Base-by-base conservation (phyloP, 2,113 vertebrate species). In the Phaethon lepturus region DNA sequence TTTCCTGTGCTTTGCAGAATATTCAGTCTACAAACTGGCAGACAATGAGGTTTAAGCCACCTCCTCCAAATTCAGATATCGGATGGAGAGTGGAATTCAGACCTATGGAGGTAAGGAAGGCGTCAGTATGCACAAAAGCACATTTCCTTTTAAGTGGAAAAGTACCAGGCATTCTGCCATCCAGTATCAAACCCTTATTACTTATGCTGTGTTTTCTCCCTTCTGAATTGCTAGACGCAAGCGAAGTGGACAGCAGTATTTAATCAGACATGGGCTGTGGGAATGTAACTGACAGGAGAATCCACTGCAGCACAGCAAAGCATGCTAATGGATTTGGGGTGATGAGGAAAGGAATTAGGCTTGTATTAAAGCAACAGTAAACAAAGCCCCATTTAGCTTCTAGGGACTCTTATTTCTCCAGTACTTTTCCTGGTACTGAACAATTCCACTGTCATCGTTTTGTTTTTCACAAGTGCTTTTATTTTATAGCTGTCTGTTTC, bases 1-100 rank as follows among this genome's bases (percentile, higher is more conserved):
- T 96, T 92, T 93, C 52, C 17, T 90, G 90, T 96, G 71, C 91
- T 47, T 98, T 98, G 38, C 73, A 99, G 99, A 99, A 99, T 96
- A 98, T 99, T 95, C 99, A 99, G 91, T 99, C 99, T 52, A 99
- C 99, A 94, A 99, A 99, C 94, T 99, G 99, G 99, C 99, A 99
- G 98, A 99, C 99, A 3, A 99, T 99, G 99, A 98, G 99, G 97
- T 99, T 99, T 96, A 99, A 99, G 94, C 99, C 99, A 19, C 99
- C 99, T 24, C 99, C 99, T 96, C 99, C 99, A 45, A 99, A 99
- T 98, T 99, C 99, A 17, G 99, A 99, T 78, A 99, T 99, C 64
- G 99, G 99, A 64, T 99, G 99, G 99, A 99, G 99, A 98, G 99
- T 99, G 13, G 99, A 99, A 96, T 99, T 99, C 90, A 98, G 99